Evolutionary conservation across 2,113 vertebrate species (phyloP).

Genomic region (Pygoscelis antarcticus): DNA sequence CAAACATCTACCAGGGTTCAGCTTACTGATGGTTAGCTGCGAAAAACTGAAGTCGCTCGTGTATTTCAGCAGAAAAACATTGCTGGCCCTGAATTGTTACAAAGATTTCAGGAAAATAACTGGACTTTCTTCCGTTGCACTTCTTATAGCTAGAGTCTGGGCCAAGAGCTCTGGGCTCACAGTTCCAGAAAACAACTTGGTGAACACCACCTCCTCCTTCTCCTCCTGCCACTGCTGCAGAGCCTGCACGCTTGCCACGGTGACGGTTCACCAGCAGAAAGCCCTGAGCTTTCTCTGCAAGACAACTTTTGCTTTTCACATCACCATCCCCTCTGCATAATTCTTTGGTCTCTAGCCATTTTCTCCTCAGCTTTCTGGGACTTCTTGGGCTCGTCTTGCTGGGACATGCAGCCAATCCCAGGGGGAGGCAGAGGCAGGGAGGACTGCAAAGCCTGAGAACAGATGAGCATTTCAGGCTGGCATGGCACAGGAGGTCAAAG

Average conservation of each 20-base stretch:
- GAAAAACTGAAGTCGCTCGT: neutral
- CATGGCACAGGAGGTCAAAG: neutral
- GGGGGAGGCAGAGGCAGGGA: neutral
- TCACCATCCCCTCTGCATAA: neutral
- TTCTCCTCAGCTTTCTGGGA: neutral
- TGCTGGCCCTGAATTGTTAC: rapidly evolving
- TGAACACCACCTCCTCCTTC: neutral
- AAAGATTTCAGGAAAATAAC: neutral
- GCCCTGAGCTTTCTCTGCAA: neutral
- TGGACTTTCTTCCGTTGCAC: neutral
- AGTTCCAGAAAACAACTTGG: neutral
- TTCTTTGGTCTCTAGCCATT: neutral
- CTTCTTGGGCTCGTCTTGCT: neutral
- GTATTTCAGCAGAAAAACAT: neutral
- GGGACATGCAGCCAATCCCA: neutral
- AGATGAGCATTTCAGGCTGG: neutral
- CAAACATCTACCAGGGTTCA: neutral
- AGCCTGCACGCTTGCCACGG: neutral
- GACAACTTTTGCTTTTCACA: neutral
- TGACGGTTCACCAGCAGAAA: neutral
- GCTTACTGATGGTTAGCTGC: neutral
- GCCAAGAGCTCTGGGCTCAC: neutral
- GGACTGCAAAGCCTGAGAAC: neutral
- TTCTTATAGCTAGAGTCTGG: neutral
- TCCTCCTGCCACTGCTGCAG: neutral